Percentiles rank a stretch among this genome's conserved stretches.
phyloP scores from a whole-genome alignment of 35 echinoderm and acorn worm genomes.

The Lytechinus pictus region DNA sequence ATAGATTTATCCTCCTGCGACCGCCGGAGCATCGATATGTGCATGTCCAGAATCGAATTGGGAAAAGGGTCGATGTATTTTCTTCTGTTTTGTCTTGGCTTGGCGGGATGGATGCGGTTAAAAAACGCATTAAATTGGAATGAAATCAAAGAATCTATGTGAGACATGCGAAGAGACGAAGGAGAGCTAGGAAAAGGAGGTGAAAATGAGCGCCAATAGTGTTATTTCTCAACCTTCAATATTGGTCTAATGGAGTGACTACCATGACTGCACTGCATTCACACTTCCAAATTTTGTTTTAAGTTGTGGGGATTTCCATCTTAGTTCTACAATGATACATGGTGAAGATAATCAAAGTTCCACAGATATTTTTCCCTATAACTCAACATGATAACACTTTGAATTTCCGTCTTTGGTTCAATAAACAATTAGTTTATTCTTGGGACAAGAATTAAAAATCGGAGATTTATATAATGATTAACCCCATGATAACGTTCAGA shows the following conservation, averaged over 20 bases:
- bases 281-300: not conserved
- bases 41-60: constrained; percentile 39
- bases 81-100: not conserved
- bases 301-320: not conserved
- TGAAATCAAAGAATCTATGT: constrained; percentile 23
- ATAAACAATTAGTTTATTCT: too few relatives aligned
- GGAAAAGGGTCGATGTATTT: constrained; percentile 14
- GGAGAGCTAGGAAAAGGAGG: not conserved
- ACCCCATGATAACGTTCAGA: too few relatives aligned
- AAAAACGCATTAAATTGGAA: constrained; percentile 22
- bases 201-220: constrained; percentile 31
- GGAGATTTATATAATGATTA: not conserved
- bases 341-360: too few relatives aligned
- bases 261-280: not conserved
- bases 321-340: not conserved
- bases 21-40: constrained; percentile 17
- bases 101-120: not conserved
- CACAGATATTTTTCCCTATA: too few relatives aligned
- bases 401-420: too few relatives aligned
- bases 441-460: not conserved
- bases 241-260: constrained; percentile 44
- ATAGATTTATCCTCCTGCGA: constrained; percentile 26
- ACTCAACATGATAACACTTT: too few relatives aligned
- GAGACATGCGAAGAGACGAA: constrained; percentile 31
- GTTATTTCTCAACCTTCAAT: constrained; percentile 29